These are phyloP conservation scores for Percopsis omiscomaycus DNA, from an alignment of 2,797 vertebrate species.

Conservation along the genomic window DNA sequence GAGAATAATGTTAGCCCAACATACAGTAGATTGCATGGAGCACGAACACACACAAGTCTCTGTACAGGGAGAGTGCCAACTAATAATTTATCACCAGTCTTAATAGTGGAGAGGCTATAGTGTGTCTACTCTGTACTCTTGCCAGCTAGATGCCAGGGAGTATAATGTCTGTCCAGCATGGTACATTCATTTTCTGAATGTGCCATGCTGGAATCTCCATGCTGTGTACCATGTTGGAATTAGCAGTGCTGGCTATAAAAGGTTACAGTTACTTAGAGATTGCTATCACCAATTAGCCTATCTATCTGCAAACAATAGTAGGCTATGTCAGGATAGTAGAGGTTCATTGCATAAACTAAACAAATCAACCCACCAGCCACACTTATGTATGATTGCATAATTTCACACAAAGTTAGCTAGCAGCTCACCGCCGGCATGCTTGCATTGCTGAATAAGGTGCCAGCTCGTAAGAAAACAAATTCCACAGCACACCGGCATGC, in stretches of 20 bases:
- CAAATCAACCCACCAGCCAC: neutral
- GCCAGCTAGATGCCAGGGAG: conserved; percentile 4
- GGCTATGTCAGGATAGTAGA: neutral
- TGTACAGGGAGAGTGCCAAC: conserved; percentile 4
- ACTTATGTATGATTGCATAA: neutral
- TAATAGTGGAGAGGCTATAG: conserved; percentile 11
- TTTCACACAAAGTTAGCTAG: neutral
- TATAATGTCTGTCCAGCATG: conserved; percentile 8
- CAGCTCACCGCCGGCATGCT: neutral
- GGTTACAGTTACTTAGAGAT: conserved; percentile 35
- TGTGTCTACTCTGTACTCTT: neutral
- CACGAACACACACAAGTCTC: neutral
- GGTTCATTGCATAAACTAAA: neutral
- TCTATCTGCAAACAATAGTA: neutral
- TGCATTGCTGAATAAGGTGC: neutral
- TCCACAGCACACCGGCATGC: neutral
- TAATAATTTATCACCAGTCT: conserved; percentile 33
- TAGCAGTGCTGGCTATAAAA: conserved; percentile 18
- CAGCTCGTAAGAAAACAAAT: neutral
- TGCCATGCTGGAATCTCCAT: conserved; percentile 10
- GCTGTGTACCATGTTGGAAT: too few species aligned
- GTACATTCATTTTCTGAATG: conserved; percentile 6
- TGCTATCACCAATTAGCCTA: conserved; percentile 7
- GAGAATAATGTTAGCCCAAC: too few species aligned
- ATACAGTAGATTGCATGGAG: neutral